Percentiles rank a stretch among this genome's conserved stretches.
Evolutionary conservation across 2,797 vertebrate species (phyloP).

Genomic region (Sebastolobus altivelis): DNA sequence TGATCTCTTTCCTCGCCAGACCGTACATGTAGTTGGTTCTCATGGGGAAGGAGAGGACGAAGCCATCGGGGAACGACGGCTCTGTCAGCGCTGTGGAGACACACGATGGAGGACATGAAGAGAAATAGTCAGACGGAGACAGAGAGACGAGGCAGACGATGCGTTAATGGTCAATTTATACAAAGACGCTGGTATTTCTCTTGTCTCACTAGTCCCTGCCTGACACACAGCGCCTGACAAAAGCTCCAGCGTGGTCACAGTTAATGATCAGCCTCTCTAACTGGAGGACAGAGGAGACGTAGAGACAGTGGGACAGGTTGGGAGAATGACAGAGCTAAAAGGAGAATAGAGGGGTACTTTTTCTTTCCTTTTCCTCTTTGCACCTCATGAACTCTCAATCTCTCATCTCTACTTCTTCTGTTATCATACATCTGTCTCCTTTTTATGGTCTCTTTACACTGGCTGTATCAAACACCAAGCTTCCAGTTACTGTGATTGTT

Average conservation of each 20-base stretch:
- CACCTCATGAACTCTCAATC: conserved; percentile 1
- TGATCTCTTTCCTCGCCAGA: conserved; percentile 91
- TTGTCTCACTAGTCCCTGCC: neutral
- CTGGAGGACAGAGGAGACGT: conserved; percentile 20
- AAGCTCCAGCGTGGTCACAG: conserved; percentile 5
- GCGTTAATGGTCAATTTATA: conserved; percentile 11
- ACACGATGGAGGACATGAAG: neutral
- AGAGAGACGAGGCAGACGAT: neutral
- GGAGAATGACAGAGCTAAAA: conserved; percentile 15
- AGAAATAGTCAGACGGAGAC: conserved; percentile 2
- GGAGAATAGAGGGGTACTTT: conserved; percentile 2
- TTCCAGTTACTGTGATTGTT: too few relatives aligned
- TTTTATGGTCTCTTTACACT: neutral
- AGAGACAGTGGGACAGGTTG: neutral
- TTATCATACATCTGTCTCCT: neutral
- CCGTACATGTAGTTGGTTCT: conserved; percentile 98
- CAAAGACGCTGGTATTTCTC: conserved; percentile 8
- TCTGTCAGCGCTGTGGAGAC: conserved; percentile 76
- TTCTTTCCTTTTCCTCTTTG: neutral
- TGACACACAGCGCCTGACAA: neutral
- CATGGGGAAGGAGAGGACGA: conserved; percentile 93
- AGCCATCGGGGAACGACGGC: conserved; percentile 87
- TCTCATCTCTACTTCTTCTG: neutral
- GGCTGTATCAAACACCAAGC: neutral
- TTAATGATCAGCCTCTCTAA: conserved; percentile 46